A percentile compares a stretch with the other conserved stretches of the same genome.
Evolutionary conservation across 2,888 invertebrate species (phyloP).

Genomic region (Agrotis puta): DNA sequence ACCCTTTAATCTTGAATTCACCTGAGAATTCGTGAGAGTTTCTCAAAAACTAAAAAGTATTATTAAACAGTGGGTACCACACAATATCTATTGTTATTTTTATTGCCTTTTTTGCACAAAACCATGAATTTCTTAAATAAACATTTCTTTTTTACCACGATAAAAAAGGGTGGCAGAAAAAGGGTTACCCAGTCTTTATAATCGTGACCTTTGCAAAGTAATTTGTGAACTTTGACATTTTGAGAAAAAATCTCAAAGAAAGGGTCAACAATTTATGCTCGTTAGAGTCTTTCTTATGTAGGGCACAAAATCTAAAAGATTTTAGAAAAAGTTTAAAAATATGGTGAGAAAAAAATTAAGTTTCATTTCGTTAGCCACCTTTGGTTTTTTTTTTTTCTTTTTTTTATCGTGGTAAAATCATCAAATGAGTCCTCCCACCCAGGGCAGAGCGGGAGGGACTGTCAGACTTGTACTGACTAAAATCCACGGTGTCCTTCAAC

Average conservation of each 20-base stretch:
- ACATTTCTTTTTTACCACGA: too few relatives aligned
- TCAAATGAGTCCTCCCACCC: too few relatives aligned
- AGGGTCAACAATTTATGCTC: constrained; percentile 47
- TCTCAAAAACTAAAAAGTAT: too few relatives aligned
- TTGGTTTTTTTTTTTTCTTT: too few relatives aligned
- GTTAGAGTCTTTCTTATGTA: constrained; percentile 37
- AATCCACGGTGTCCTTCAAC: too few relatives aligned
- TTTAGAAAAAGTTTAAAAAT: neutral
- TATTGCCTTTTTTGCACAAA: constrained; percentile 8
- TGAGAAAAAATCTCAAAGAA: constrained; percentile 33
- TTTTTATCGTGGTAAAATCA: too few relatives aligned
- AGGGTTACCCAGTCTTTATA: constrained; percentile 12
- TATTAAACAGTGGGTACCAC: too few relatives aligned
- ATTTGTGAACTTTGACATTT: constrained; percentile 58
- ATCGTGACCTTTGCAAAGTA: constrained; percentile 45
- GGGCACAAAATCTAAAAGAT: neutral
- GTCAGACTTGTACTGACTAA: too few relatives aligned
- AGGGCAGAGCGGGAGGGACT: too few relatives aligned
- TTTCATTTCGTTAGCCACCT: too few relatives aligned
- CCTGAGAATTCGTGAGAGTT: neutral
- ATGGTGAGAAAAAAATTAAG: neutral
- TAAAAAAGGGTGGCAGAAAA: constrained; percentile 6
- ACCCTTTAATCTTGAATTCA: neutral
- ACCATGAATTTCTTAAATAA: neutral
- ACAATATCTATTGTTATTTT: neutral